Conservation (phyloP, 2,797 vertebrate species). For the Lutjanus argentimaculatus region DNA sequence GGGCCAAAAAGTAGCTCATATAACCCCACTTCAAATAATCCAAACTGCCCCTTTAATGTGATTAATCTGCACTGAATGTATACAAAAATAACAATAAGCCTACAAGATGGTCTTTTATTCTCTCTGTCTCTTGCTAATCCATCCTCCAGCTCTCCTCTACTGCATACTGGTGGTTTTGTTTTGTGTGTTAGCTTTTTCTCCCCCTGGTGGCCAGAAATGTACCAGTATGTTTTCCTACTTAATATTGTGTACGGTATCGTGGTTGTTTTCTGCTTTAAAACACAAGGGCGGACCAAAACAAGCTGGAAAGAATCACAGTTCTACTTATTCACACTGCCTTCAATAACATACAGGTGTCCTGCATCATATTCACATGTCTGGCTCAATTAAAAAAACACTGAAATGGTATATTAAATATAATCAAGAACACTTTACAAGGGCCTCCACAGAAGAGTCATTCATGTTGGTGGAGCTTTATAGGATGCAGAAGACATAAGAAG, state of each 20-base stretch:
- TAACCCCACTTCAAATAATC: too few species aligned
- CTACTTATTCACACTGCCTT: not conserved
- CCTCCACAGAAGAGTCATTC: not conserved
- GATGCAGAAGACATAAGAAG: not conserved
- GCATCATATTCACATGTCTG: not conserved
- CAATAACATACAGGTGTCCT: not conserved
- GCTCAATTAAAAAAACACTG: not conserved
- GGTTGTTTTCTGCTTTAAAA: not conserved
- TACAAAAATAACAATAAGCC: not conserved
- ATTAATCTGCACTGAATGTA: not conserved
- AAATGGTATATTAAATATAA: too few species aligned
- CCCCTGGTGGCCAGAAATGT: constrained; percentile 14
- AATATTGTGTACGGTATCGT: not conserved
- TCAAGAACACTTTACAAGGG: too few species aligned
- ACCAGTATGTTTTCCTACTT: not conserved
- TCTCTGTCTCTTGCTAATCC: not conserved
- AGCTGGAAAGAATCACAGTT: not conserved
- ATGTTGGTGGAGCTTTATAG: not conserved
- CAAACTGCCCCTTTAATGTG: too few species aligned
- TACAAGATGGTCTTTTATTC: not conserved
- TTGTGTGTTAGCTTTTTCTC: not conserved
- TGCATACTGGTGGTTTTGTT: not conserved
- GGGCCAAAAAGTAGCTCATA: too few species aligned
- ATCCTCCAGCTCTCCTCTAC: not conserved
- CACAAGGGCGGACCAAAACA: not conserved